Percentiles rank a stretch among this genome's conserved stretches.
phyloP scores from a whole-genome alignment of 2,888 invertebrate genomes.

The Allolobophora icterica region DNA sequence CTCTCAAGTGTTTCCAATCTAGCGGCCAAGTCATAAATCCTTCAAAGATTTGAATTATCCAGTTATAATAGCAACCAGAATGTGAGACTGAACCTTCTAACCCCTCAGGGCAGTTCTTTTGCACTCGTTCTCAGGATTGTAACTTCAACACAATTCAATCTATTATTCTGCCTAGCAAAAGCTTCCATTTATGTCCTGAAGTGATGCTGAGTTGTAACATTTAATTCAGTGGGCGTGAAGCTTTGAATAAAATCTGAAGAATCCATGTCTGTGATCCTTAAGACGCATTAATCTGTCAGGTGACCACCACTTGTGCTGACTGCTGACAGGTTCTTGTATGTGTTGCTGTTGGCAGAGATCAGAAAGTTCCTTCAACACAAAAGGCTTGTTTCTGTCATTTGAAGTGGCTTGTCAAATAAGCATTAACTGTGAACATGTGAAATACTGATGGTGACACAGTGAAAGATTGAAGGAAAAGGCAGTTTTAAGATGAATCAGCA shows the following conservation, averaged over 20 bases:
- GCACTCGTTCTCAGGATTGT: neutral
- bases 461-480: neutral
- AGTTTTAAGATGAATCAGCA: neutral
- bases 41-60: neutral
- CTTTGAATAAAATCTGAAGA: neutral
- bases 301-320: neutral
- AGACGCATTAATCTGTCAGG: neutral
- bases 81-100: neutral
- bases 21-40: neutral
- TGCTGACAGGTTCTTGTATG: too few relatives aligned
- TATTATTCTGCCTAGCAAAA: neutral
- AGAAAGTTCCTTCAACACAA: neutral
- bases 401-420: neutral
- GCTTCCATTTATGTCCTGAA: neutral
- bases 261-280: neutral
- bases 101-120: neutral
- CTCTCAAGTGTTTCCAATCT: neutral
- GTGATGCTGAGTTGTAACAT: conserved; percentile 6
- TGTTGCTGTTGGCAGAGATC: too few relatives aligned
- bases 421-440: neutral
- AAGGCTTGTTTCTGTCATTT: neutral
- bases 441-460: too few relatives aligned
- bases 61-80: neutral
- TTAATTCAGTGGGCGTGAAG: neutral
- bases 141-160: too few relatives aligned